Evolutionary conservation across 2,113 vertebrate species (phyloP).

Genomic region (Protobothrops mucrosquamatus): DNA sequence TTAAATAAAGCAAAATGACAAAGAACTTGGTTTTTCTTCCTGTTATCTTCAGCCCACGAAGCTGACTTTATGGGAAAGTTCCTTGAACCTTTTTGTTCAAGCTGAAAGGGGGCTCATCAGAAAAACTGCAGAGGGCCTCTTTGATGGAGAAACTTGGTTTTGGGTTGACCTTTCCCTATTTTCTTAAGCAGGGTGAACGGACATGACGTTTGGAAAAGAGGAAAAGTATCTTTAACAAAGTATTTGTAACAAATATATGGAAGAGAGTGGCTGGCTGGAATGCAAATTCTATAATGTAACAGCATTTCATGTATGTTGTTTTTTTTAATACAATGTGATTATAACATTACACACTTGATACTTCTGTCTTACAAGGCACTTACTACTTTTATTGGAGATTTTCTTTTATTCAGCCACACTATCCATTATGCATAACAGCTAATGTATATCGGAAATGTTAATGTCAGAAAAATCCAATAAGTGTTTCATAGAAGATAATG

Average conservation of each 20-base stretch:
- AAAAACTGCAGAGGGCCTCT: not conserved
- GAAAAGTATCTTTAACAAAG: not conserved
- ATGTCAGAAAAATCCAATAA: conserved; percentile 52
- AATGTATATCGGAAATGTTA: conserved; percentile 47
- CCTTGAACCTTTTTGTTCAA: not conserved
- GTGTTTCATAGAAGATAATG: conserved; percentile 57
- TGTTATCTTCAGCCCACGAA: not conserved
- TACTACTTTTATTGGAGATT: conserved; percentile 52
- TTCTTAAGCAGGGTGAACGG: not conserved
- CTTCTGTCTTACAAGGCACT: conserved; percentile 57
- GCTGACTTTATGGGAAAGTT: not conserved
- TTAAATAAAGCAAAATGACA: not conserved
- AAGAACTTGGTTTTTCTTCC: not conserved
- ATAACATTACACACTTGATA: conserved; percentile 39
- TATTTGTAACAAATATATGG: conserved; percentile 25
- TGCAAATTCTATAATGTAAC: conserved; percentile 26
- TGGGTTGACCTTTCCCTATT: not conserved
- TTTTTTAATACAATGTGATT: conserved; percentile 47
- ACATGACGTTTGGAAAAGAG: not conserved
- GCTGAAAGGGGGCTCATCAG: not conserved
- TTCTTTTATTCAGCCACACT: conserved; percentile 51
- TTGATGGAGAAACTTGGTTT: not conserved
- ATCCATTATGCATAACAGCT: conserved; percentile 57
- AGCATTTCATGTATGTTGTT: not conserved
- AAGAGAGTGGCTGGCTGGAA: conserved; percentile 37